Evolutionary conservation across 2,797 vertebrate genomes (phyloP), one percentile per base, ranked within the genome.

Genomic region (Cichlasoma orientale): DNA sequence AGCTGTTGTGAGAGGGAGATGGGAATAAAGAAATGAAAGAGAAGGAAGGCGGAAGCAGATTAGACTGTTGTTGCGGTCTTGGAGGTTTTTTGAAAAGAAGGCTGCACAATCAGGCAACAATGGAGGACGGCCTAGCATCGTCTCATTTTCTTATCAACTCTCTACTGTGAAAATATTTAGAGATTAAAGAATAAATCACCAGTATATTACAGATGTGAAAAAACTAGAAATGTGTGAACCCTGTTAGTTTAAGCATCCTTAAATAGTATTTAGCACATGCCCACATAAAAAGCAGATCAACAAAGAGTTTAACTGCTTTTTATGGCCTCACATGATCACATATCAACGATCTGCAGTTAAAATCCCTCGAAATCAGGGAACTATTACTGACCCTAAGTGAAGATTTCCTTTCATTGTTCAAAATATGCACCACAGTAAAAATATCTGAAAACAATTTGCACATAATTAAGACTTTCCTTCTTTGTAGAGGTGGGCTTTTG

Each of bases 381-480:
- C 3, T 19, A 7, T 44, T 63, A 58, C 1, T 1, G 9, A 4
- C 21, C 14, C 4, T 3, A 69, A 21, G 14, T 23, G 27, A 18
- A 78, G 19, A 78, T 53, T 74, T 73, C 19, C 50, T 52, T 23
- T 57, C 11, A 72, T 61, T 36, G 59, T 74, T 56, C 11, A 71
- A 79, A 70, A 66, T 53, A 63, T 52, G 44, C 47, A 78, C 54
- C 2, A 12, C 63, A 71, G 10, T 14, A n/a, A 69, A 5, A 36
- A 58, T 31, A 7, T 27, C 25, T 71, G 25, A 58, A 81, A 82
- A 58, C 7, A 73, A 29, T 11, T 13, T 73, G 7, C 13, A 72
- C 3, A 77, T 66, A 23, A 79, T 31, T 36, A 63, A 77, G 13
- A 89, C 93, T 90, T 90, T 77, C 95, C 95, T 95, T 93, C 61